Conservation (phyloP, 2,888 invertebrate species). For the Morpho deidamia region DNA sequence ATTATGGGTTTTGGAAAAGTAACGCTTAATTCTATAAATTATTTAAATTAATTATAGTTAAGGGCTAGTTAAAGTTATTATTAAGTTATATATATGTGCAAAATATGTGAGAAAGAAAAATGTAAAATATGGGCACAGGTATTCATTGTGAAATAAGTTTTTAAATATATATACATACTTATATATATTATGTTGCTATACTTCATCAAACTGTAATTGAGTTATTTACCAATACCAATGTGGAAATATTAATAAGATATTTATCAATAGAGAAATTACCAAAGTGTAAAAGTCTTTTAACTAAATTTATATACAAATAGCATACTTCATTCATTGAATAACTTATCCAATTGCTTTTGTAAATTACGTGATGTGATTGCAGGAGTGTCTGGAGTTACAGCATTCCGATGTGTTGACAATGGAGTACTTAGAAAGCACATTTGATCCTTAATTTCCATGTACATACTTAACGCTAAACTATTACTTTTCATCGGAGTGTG, state of each 20-base stretch:
- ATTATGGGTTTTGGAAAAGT: too few species aligned
- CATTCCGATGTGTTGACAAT: slow-evolving; percentile 33
- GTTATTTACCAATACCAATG: too few species aligned
- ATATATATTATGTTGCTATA: too few species aligned
- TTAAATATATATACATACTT: too few species aligned
- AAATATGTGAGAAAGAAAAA: too few species aligned
- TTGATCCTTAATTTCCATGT: slow-evolving; percentile 60
- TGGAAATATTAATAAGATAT: not conserved
- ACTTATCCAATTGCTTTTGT: slow-evolving; percentile 58
- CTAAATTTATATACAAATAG: not conserved
- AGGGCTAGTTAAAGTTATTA: too few species aligned
- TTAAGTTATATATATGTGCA: too few species aligned
- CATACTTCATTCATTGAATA: slow-evolving; percentile 39
- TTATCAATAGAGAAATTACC: not conserved
- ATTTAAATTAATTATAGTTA: too few species aligned
- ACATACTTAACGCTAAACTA: slow-evolving; percentile 52
- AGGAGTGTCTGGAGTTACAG: slow-evolving; percentile 49
- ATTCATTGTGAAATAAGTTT: too few species aligned
- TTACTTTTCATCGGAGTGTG: slow-evolving; percentile 42
- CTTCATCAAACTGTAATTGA: too few species aligned
- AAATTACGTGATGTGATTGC: slow-evolving; percentile 56
- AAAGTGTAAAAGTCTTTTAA: not conserved
- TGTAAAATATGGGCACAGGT: too few species aligned
- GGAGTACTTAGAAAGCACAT: slow-evolving; percentile 64
- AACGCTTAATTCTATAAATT: too few species aligned